These are phyloP conservation scores for Rosalia funebris DNA, from an alignment of 2,888 invertebrate species.

Conservation along the genomic window DNA sequence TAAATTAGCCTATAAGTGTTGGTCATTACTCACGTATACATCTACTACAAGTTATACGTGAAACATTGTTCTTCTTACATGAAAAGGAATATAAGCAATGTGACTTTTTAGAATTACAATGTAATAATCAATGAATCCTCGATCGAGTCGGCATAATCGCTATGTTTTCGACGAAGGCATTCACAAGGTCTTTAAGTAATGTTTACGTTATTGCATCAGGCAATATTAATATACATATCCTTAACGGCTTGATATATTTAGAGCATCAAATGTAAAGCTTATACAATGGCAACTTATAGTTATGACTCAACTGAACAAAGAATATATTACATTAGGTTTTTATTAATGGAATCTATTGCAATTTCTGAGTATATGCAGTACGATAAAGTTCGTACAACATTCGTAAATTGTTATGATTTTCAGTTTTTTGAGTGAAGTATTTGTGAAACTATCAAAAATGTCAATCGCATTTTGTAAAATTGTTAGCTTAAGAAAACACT, in stretches of 20 bases:
- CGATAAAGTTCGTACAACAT: too few species aligned
- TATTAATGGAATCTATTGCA: too few species aligned
- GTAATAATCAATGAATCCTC: too few species aligned
- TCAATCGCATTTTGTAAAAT: too few species aligned
- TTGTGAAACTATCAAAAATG: too few species aligned
- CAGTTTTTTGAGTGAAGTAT: too few species aligned
- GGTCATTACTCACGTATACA: neutral
- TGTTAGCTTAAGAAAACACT: too few species aligned
- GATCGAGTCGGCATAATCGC: too few species aligned
- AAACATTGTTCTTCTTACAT: neutral
- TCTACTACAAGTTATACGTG: neutral
- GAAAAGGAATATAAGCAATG: neutral
- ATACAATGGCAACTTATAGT: neutral
- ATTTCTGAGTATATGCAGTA: too few species aligned
- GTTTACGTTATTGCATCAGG: neutral
- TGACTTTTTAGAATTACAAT: too few species aligned
- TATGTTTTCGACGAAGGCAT: slow-evolving; percentile 7
- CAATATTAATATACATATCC: slow-evolving; percentile 6
- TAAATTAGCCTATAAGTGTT: neutral
- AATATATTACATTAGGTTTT: neutral
- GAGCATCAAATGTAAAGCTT: neutral
- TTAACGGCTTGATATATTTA: slow-evolving; percentile 6
- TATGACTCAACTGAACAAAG: neutral
- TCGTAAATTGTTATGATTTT: too few species aligned
- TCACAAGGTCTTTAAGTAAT: slow-evolving; percentile 10